phyloP scores from a whole-genome alignment of 2,113 vertebrate species.

The Alouatta palliata region DNA sequence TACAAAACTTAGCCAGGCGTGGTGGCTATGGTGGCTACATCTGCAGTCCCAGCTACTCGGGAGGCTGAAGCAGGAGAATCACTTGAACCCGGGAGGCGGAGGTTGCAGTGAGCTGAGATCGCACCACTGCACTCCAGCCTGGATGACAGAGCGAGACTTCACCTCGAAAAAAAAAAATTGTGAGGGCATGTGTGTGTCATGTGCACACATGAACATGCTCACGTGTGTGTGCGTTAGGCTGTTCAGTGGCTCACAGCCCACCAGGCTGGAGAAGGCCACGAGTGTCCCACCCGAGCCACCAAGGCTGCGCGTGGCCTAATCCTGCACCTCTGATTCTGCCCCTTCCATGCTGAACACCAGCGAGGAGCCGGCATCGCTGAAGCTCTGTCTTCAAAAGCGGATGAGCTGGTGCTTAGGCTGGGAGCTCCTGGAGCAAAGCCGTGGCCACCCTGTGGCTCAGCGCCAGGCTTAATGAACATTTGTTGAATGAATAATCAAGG shows the following conservation, averaged over 20 bases:
- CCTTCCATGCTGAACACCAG: background rate
- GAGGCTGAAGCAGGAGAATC: no score
- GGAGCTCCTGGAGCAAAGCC: background rate
- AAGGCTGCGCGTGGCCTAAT: background rate
- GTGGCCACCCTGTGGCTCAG: background rate
- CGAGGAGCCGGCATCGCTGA: background rate
- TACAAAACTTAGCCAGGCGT: no score
- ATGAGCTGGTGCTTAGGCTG: background rate
- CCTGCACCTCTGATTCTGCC: fast-evolving
- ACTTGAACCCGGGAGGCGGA: no score
- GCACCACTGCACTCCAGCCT: no score
- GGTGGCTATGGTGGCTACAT: no score
- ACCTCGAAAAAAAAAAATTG: no score
- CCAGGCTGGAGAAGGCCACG: background rate
- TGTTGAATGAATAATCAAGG: background rate
- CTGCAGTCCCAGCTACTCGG: no score
- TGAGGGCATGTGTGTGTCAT: background rate
- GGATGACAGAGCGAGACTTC: no score
- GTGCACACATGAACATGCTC: no score
- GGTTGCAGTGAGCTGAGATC: no score
- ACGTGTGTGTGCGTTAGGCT: background rate
- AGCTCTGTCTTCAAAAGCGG: background rate
- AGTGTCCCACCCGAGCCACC: fast-evolving
- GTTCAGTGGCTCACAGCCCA: background rate
- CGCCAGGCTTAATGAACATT: background rate